Conservation (phyloP, 2,888 invertebrate species). For the Tipula lateralis region DNA sequence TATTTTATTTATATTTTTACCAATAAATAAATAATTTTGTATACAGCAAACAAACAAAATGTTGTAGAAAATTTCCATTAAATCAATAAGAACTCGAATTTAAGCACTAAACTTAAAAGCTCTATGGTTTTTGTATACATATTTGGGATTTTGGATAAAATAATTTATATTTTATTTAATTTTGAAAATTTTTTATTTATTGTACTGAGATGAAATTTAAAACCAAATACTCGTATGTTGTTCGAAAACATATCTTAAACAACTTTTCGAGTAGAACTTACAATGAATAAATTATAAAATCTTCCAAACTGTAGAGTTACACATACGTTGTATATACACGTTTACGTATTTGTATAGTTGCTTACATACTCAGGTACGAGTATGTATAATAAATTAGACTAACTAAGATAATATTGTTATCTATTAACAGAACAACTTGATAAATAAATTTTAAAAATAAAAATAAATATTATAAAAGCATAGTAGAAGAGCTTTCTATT, state of each 20-base stretch:
- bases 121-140: background rate
- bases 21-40: background rate
- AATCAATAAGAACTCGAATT: background rate
- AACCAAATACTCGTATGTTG: background rate
- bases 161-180: background rate
- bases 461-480: no score
- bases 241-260: background rate
- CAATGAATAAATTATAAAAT: background rate
- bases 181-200: background rate
- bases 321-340: background rate
- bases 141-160: background rate
- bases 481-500: no score
- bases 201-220: background rate
- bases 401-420: background rate
- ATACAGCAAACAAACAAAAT: background rate
- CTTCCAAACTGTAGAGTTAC: background rate
- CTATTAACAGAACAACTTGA: background rate
- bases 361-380: background rate
- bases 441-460: background rate
- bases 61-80: background rate
- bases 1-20: background rate
- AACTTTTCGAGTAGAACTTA: background rate
- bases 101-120: background rate
- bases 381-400: background rate
- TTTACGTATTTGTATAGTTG: no score